phyloP scores from a whole-genome alignment of 2,113 vertebrate genomes.

The Clarias batrachus region DNA sequence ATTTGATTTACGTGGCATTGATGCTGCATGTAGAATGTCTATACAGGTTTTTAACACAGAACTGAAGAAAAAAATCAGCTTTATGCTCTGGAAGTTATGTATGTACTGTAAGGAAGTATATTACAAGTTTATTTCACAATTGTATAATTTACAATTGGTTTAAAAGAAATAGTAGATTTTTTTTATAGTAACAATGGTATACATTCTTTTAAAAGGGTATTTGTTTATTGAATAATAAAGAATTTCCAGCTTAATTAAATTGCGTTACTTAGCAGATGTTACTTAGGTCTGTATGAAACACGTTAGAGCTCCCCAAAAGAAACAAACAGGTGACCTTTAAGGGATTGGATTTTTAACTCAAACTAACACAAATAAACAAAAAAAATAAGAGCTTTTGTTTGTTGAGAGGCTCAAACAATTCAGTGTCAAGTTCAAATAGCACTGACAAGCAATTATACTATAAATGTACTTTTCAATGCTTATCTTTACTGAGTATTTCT shows the following conservation, averaged over 20 bases:
- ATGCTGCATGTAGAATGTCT: not conserved
- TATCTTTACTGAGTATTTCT: not conserved
- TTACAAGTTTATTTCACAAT: no score
- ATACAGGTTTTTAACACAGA: not conserved
- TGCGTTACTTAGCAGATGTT: not conserved
- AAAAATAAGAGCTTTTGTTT: not conserved
- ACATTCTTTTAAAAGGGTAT: not conserved
- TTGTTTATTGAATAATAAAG: not conserved
- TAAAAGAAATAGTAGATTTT: not conserved
- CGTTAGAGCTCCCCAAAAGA: not conserved
- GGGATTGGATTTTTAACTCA: not conserved
- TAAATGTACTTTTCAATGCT: not conserved
- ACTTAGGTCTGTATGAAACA: not conserved
- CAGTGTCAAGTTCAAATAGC: not conserved
- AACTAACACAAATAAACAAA: not conserved
- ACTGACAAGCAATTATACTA: not conserved
- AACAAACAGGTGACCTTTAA: not conserved
- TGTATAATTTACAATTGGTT: not conserved
- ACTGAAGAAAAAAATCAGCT: not conserved
- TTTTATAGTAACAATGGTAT: not conserved
- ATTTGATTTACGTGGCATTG: not conserved
- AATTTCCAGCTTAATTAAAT: not conserved
- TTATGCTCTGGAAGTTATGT: not conserved
- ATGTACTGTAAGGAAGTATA: not conserved
- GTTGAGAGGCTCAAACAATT: not conserved